phyloP scores from a whole-genome alignment of 1,140 invertebrate genomes.

The Diprion similis region DNA sequence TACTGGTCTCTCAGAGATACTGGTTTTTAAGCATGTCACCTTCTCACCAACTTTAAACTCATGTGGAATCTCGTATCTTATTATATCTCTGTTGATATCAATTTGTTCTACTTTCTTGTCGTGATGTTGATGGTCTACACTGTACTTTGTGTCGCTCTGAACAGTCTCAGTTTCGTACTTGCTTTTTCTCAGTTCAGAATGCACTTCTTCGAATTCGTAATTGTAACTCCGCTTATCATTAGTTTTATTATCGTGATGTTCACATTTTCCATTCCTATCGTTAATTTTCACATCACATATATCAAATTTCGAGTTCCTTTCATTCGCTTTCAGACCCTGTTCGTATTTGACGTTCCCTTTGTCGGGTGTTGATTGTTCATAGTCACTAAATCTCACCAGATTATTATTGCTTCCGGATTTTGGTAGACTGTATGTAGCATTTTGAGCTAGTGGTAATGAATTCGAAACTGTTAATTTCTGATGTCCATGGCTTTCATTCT shows the following conservation, averaged over 20 bases:
- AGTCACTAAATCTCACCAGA: constrained; percentile 45
- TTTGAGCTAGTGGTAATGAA: constrained; percentile 48
- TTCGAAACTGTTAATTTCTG: constrained; percentile 48
- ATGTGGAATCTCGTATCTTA: constrained; percentile 51
- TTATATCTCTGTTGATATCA: constrained; percentile 25
- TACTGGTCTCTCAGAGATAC: constrained; percentile 51
- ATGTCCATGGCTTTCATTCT: constrained; percentile 45
- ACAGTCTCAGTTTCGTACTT: constrained; percentile 46
- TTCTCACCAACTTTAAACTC: constrained; percentile 65
- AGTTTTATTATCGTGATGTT: constrained; percentile 26
- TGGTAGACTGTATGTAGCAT: constrained; percentile 46
- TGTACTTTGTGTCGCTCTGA: constrained; percentile 34
- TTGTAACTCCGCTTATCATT: constrained; percentile 31
- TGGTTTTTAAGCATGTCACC: constrained; percentile 60
- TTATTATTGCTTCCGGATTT: constrained; percentile 52
- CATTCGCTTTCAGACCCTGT: constrained; percentile 8
- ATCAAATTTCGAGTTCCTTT: constrained; percentile 41
- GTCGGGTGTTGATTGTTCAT: constrained; percentile 31
- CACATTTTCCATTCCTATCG: constrained; percentile 24
- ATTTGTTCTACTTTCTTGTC: constrained; percentile 24
- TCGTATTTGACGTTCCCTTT: neutral
- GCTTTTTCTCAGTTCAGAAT: constrained; percentile 46
- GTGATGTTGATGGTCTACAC: constrained; percentile 31
- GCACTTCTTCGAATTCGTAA: constrained; percentile 43
- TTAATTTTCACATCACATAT: constrained; percentile 32